A percentile compares a stretch with the other conserved stretches of the same genome.
Evolutionary conservation across 1,140 invertebrate species (phyloP).

Genomic region (fruit fly (Drosophila melanogaster)): Release_6_plus_ISO1_MT NC_004354.4:12671501-12672000

Average conservation of each 20-base stretch:
- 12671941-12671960: conserved; percentile 32
- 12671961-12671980: conserved; percentile 79
- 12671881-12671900: conserved; percentile 22
- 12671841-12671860: conserved; percentile 31
- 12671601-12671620: background rate
- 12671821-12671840: conserved; percentile 24
- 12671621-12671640: conserved; percentile 12
- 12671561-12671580: too few relatives aligned
- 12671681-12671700: too few relatives aligned
- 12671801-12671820: conserved; percentile 5
- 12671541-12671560: too few relatives aligned
- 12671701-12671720: background rate
- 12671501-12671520: too few relatives aligned
- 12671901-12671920: conserved; percentile 13
- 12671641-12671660: conserved; percentile 23
- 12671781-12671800: conserved; percentile 36
- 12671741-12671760: conserved; percentile 30
- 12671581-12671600: too few relatives aligned
- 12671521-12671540: too few relatives aligned
- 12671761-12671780: conserved; percentile 28
- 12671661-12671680: background rate
- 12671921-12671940: conserved; percentile 34
- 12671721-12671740: background rate
- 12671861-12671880: conserved; percentile 39
- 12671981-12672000: conserved; percentile 71